Evolutionary conservation across 2,888 invertebrate genomes (phyloP), one percentile per base, ranked within the genome.

Genomic region (Octodonta nipae): DNA sequence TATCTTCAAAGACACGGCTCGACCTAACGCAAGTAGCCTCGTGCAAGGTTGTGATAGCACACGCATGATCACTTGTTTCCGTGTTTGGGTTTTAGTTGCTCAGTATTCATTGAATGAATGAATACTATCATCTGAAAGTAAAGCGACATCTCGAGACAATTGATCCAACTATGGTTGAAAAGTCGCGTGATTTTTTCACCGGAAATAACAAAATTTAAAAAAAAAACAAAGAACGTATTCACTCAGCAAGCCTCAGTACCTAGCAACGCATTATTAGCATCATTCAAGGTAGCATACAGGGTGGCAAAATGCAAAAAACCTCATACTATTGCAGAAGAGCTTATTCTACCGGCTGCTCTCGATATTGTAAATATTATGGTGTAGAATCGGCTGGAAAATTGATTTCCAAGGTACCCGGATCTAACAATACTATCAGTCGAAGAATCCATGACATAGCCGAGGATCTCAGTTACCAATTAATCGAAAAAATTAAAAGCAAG

Each of bases 391-490:
- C 22, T 22, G 22, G 22, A 11, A 43, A 46, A 36, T 32, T 36
- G 25, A 13, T 43, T 32, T 33, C 27, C 30, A 42, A 42, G 15
- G 34, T 46, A 17, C 38, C 41, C 24, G 33, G 42, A 29, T 40
- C 45, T 14, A 44, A 44, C 34, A 37, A 32, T 30, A 41, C 37
- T 13, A 42, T 45, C 17, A 33, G 39, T 26, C 33, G 38, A 32
- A 35, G 38, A 44, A 39, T 44, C 13, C 27, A 38, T 22, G 12
- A 42, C 30, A 43, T 43, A 29, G 31, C 40, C 24, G 35, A 28
- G 34, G 28, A 36, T 33, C 28, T 31, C 36, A 31, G 35, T 25
- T 15, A 38, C 10, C 38, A 38, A 33, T 28, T 38, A 15, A 31
- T 32, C 13, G 30, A 37, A 26, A 37, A 37, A 32, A 31, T 32